Evolutionary conservation across 2,888 invertebrate genomes (phyloP).

Genomic region (Osmoderma eremita): DNA sequence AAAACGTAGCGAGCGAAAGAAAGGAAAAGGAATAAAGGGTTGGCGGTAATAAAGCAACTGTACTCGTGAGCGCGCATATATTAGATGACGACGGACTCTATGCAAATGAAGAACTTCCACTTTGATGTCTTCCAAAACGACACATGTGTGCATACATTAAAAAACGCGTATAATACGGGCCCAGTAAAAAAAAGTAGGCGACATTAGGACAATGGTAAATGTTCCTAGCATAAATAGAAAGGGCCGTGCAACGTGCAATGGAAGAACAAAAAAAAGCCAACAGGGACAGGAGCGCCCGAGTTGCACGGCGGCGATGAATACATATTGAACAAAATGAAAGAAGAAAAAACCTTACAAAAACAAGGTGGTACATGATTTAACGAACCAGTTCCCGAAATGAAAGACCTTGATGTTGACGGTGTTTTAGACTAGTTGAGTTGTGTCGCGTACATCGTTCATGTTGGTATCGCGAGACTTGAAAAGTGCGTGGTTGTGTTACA

Average conservation of each 20-base stretch:
- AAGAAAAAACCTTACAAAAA: slow-evolving; percentile 58
- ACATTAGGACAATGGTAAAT: slow-evolving; percentile 33
- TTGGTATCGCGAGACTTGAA: slow-evolving; percentile 26
- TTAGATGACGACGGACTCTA: slow-evolving; percentile 51
- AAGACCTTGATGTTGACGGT: slow-evolving; percentile 36
- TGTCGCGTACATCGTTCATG: slow-evolving; percentile 34
- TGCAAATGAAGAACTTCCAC: slow-evolving; percentile 54
- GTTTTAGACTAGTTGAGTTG: slow-evolving; percentile 33
- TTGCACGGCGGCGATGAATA: slow-evolving; percentile 43
- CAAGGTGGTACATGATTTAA: slow-evolving; percentile 41
- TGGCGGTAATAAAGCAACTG: slow-evolving; percentile 50
- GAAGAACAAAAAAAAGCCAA: slow-evolving; percentile 51
- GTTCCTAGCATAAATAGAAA: slow-evolving; percentile 26
- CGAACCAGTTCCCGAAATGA: slow-evolving; percentile 40
- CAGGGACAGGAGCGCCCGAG: slow-evolving; percentile 27
- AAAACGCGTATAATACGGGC: slow-evolving; percentile 20
- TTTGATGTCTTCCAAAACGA: slow-evolving; percentile 56
- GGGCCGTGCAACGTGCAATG: slow-evolving; percentile 33
- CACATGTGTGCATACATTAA: slow-evolving; percentile 47
- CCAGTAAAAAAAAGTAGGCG: slow-evolving; percentile 32
- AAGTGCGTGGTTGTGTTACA: slow-evolving; percentile 32
- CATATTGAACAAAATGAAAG: slow-evolving; percentile 22
- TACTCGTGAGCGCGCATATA: slow-evolving; percentile 58
- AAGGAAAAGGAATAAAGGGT: slow-evolving; percentile 47
- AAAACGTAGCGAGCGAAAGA: slow-evolving; percentile 31